These are phyloP conservation scores for Anolis sagrei DNA, from an alignment of 2,113 vertebrate genomes.

Conservation along the genomic window DNA sequence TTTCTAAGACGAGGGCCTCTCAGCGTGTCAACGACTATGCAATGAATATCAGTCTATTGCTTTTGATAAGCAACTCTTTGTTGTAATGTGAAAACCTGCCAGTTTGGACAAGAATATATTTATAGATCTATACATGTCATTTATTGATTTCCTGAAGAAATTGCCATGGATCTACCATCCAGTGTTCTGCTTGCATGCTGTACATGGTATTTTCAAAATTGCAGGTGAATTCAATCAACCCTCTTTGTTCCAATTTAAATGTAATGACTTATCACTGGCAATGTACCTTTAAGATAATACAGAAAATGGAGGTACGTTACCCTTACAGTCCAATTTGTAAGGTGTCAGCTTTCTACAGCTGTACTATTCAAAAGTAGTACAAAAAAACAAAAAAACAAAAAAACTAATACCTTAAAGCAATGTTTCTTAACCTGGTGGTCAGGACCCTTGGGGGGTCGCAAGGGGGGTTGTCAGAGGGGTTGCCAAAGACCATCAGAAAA, in stretches of 20 bases:
- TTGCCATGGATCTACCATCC: neutral
- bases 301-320: neutral
- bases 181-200: neutral
- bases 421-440: no score
- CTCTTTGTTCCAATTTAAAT: slow-evolving; percentile 2
- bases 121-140: slow-evolving; percentile 19
- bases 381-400: no score
- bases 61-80: neutral
- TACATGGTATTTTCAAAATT: slow-evolving; percentile 11
- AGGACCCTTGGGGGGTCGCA: no score
- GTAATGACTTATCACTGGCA: neutral
- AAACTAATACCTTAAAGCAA: no score
- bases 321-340: neutral
- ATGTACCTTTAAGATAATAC: neutral
- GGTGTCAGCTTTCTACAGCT: no score
- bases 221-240: neutral
- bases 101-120: neutral
- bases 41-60: neutral
- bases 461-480: no score
- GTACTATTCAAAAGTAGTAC: no score
- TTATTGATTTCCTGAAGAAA: slow-evolving; percentile 1
- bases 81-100: neutral
- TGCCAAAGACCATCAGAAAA: no score
- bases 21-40: neutral
- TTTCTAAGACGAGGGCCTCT: neutral